phyloP scores from a whole-genome alignment of 2,888 invertebrate genomes.

The Pheosia gnoma region DNA sequence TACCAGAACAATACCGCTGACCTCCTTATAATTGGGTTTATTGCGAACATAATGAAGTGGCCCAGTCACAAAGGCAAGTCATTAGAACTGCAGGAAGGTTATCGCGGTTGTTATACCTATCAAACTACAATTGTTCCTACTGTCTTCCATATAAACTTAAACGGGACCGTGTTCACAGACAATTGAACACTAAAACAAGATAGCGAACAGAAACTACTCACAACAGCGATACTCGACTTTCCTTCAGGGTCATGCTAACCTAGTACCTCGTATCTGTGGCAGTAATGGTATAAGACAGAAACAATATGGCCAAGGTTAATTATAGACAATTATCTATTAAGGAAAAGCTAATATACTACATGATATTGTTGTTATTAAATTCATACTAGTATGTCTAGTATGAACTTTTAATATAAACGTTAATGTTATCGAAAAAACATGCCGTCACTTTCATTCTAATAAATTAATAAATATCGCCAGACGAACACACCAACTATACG shows the following conservation, averaged over 20 bases:
- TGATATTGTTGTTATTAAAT: no score
- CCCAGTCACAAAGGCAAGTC: conserved; percentile 31
- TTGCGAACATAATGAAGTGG: conserved; percentile 33
- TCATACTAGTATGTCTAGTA: no score
- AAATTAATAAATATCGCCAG: no score
- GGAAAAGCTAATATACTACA: no score
- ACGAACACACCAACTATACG: no score
- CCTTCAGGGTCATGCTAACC: no score
- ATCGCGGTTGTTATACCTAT: conserved; percentile 27
- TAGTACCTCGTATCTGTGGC: no score
- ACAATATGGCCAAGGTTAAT: not conserved
- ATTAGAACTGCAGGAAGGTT: conserved; percentile 28
- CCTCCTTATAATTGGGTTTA: conserved; percentile 43
- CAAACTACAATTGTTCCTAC: conserved; percentile 10
- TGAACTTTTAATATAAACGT: no score
- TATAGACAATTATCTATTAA: not conserved
- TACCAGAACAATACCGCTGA: conserved; percentile 33
- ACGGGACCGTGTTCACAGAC: not conserved
- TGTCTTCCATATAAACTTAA: not conserved
- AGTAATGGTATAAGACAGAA: no score
- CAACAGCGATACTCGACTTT: no score
- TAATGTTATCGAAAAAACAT: no score
- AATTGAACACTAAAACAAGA: not conserved
- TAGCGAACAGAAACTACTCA: not conserved
- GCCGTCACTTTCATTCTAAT: no score